phyloP scores from a whole-genome alignment of 2,113 vertebrate genomes.

The Oncorhynchus gorbuscha region DNA sequence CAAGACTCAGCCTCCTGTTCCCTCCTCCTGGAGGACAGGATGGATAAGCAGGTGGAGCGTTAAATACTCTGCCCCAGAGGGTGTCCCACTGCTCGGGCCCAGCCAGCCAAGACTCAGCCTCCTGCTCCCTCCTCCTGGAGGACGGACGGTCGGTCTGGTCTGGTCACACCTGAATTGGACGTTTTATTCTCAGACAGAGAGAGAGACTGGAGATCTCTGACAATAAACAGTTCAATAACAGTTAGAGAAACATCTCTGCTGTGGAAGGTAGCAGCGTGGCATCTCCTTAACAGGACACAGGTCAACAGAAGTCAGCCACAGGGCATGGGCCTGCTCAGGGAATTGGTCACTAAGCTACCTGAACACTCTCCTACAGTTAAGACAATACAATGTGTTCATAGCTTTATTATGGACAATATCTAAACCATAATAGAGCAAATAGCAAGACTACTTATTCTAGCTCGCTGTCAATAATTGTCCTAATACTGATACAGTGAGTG shows the following conservation, averaged over 20 bases:
- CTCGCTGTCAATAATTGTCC: conserved; percentile 50
- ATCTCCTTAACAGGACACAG: conserved; percentile 51
- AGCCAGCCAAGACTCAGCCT: too few species aligned
- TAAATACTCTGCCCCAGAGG: too few species aligned
- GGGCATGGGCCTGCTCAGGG: neutral
- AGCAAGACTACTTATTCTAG: neutral
- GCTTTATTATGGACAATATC: neutral
- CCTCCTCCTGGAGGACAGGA: neutral
- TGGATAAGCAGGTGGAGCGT: too few species aligned
- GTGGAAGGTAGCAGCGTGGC: conserved; percentile 15
- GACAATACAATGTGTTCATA: neutral
- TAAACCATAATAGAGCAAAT: neutral
- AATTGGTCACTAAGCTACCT: neutral
- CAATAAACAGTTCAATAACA: conserved; percentile 70
- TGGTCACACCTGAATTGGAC: conserved; percentile 55
- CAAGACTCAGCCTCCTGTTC: too few species aligned
- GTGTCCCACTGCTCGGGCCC: too few species aligned
- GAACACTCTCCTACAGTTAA: neutral
- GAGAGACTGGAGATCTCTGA: conserved; percentile 61
- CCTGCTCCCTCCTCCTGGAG: neutral
- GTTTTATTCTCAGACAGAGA: conserved; percentile 48
- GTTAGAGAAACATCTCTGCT: conserved; percentile 49
- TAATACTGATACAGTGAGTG: conserved; percentile 67
- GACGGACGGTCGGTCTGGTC: too few species aligned
- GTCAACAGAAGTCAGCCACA: conserved; percentile 32